These are phyloP conservation scores for Brachyrhaphis roseni DNA, from an alignment of 2,797 vertebrate species.

Conservation along the genomic window DNA sequence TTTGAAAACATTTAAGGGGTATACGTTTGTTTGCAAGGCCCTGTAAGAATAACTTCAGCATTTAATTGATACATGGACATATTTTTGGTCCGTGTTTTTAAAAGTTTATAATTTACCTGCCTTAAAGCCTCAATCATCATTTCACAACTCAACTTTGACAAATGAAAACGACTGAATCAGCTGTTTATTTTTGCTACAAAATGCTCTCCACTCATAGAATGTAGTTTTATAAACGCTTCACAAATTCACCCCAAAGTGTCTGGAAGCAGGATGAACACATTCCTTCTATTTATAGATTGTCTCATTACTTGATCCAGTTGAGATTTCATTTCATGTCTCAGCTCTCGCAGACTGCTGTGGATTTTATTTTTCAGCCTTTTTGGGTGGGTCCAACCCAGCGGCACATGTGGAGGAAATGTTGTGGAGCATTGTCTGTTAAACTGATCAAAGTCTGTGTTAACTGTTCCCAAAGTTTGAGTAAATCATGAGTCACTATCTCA, in stretches of 20 bases:
- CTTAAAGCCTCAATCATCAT: slow-evolving; percentile 56
- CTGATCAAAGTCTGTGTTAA: slow-evolving; percentile 42
- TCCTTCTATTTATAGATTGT: slow-evolving; percentile 33
- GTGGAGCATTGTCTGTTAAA: slow-evolving; percentile 29
- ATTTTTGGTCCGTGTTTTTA: slow-evolving; percentile 14
- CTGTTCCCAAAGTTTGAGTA: slow-evolving; percentile 49
- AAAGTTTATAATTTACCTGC: slow-evolving; percentile 38
- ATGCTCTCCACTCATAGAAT: slow-evolving; percentile 16
- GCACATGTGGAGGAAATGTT: slow-evolving; percentile 26
- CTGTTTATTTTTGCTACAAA: slow-evolving; percentile 16
- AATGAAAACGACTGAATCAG: slow-evolving; percentile 20
- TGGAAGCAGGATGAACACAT: slow-evolving; percentile 16
- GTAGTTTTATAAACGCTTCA: slow-evolving; percentile 50
- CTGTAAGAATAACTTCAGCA: background rate
- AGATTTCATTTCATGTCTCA: slow-evolving; percentile 33
- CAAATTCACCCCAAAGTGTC: slow-evolving; percentile 19
- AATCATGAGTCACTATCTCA: slow-evolving; percentile 26
- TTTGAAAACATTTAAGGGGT: background rate
- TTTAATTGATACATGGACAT: slow-evolving; percentile 6
- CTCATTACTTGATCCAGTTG: slow-evolving; percentile 40
- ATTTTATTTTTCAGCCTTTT: slow-evolving; percentile 28
- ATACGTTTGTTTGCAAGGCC: background rate
- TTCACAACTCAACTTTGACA: slow-evolving; percentile 20
- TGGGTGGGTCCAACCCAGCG: slow-evolving; percentile 39
- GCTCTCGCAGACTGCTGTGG: slow-evolving; percentile 34